These are phyloP conservation scores for Columba livia DNA, from an alignment of 2,113 vertebrate genomes.

Conservation along the genomic window DNA sequence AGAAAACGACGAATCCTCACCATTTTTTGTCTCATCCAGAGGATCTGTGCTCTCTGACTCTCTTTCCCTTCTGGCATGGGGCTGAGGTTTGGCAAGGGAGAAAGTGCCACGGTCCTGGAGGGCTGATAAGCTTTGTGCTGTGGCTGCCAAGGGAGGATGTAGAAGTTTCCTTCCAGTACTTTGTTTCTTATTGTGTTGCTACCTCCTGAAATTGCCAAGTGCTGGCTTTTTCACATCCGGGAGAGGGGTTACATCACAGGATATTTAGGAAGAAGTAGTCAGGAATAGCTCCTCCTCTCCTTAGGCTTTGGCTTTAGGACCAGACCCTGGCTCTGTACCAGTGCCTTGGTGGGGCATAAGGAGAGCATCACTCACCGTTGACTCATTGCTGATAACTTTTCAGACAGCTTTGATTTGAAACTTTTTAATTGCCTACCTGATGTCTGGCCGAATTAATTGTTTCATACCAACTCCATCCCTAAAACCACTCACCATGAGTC, in stretches of 20 bases:
- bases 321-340: not conserved
- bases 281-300: constrained; percentile 29
- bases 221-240: constrained; percentile 63
- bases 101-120: not conserved
- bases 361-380: not conserved
- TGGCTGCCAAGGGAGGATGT: constrained; percentile 63
- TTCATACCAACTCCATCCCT: not conserved
- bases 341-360: constrained; percentile 1
- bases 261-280: constrained; percentile 47
- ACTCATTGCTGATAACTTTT: constrained; percentile 30
- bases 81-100: constrained; percentile 49
- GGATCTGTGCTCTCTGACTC: not conserved
- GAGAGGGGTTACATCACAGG: constrained; percentile 44
- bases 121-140: constrained; percentile 5
- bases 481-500: not conserved
- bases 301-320: not conserved
- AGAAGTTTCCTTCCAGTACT: constrained; percentile 67
- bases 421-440: not conserved
- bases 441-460: not conserved
- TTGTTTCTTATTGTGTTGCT: constrained; percentile 51
- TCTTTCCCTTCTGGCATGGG: not conserved
- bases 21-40: not conserved
- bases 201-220: constrained; percentile 38
- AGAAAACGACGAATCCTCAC: not conserved
- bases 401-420: not conserved